Percentiles rank a stretch among this genome's conserved stretches.
These are phyloP conservation scores for Oasisia sp. DNA, from an alignment of 2,888 invertebrate species.

Conservation along the genomic window DNA sequence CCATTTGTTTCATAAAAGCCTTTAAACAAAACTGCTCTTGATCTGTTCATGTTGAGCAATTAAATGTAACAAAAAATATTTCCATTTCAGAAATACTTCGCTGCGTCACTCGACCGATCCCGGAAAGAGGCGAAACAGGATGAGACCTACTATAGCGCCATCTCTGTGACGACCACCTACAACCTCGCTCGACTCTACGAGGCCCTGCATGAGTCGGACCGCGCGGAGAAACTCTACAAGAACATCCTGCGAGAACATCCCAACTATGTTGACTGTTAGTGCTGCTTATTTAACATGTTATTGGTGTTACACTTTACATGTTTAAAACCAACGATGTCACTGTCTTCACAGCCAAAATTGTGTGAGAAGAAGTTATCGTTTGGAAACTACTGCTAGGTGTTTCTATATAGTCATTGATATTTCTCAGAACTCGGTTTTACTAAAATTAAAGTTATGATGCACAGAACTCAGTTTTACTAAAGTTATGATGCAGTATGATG, in stretches of 20 bases:
- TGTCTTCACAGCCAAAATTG: neutral
- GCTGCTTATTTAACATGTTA: neutral
- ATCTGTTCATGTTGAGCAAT: neutral
- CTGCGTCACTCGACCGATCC: slow-evolving; percentile 86
- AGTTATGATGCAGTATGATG: no score
- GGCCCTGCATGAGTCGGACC: slow-evolving; percentile 89
- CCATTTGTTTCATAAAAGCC: no score
- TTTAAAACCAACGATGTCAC: no score
- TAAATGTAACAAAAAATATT: neutral
- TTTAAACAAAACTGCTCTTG: neutral
- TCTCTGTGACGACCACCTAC: slow-evolving; percentile 95
- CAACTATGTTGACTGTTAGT: slow-evolving; percentile 91
- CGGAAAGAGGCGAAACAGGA: slow-evolving; percentile 80
- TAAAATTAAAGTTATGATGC: no score
- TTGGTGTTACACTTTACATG: neutral
- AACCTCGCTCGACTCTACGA: slow-evolving; percentile 95
- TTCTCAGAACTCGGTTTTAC: neutral
- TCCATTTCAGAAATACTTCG: slow-evolving; percentile 71
- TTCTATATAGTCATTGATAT: neutral
- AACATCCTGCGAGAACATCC: slow-evolving; percentile 97
- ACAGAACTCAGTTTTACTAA: no score
- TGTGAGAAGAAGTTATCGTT: neutral
- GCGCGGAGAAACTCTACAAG: slow-evolving; percentile 95
- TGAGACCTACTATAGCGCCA: slow-evolving; percentile 93
- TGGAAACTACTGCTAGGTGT: neutral